These are phyloP conservation scores for Parnassius glacialis DNA, from an alignment of 2,888 invertebrate species.

Conservation along the genomic window DNA sequence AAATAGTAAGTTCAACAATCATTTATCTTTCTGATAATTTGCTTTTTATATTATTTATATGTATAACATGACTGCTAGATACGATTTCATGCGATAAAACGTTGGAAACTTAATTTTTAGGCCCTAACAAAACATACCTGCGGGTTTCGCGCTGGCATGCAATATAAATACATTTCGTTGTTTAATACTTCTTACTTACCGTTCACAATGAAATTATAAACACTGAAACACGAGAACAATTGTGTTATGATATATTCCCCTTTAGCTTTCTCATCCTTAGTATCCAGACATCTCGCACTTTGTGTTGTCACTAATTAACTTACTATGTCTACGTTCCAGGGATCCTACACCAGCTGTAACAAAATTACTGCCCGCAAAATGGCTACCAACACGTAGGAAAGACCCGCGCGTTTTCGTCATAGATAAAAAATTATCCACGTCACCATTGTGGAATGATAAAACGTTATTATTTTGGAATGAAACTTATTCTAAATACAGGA, in stretches of 20 bases:
- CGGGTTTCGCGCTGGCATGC: no score
- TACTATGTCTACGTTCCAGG: conserved; percentile 41
- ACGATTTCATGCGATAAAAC: no score
- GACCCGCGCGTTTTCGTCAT: conserved; percentile 48
- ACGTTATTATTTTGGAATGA: conserved; percentile 56
- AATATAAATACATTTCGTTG: no score
- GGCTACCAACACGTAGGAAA: conserved; percentile 45
- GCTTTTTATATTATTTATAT: no score
- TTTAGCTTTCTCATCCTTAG: conserved; percentile 6
- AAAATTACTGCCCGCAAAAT: conserved; percentile 41
- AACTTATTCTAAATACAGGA: conserved; percentile 61
- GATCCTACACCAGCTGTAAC: conserved; percentile 50
- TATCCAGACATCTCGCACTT: conserved; percentile 13
- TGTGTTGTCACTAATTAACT: conserved; percentile 16
- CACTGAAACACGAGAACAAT: no score
- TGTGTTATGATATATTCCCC: background rate
- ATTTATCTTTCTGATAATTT: no score
- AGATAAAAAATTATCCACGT: conserved; percentile 47
- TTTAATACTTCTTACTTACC: no score
- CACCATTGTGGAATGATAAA: conserved; percentile 52
- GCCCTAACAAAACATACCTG: no score
- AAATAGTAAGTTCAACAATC: no score
- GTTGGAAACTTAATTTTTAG: no score
- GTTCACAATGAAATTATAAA: no score
- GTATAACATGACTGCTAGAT: no score